Percentiles rank a stretch among this genome's conserved stretches.
Evolutionary conservation across 1,140 invertebrate genomes (phyloP).

Genomic region (Chrysopa pallens): DNA sequence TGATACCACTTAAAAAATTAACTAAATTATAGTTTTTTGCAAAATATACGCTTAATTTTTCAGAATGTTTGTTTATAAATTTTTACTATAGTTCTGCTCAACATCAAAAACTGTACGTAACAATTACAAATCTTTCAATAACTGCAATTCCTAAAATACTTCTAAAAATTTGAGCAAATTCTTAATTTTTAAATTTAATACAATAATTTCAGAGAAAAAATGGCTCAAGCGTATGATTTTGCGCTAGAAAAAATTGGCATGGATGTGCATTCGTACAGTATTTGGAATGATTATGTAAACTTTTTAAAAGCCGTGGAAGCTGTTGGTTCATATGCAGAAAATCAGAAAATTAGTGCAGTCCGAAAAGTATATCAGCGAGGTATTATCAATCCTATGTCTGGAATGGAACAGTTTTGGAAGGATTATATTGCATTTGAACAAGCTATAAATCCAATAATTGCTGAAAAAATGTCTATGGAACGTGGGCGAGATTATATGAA

Average conservation of each 20-base stretch:
- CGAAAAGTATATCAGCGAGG: constrained; percentile 92
- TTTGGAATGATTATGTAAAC: constrained; percentile 96
- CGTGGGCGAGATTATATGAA: constrained; percentile 92
- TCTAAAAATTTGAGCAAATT: no score
- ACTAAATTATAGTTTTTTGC: no score
- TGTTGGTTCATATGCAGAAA: constrained; percentile 95
- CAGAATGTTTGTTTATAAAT: no score
- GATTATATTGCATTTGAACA: constrained; percentile 92
- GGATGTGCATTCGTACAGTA: constrained; percentile 88
- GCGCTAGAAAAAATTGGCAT: constrained; percentile 97
- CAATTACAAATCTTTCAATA: no score
- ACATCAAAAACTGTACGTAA: no score
- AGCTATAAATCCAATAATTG: constrained; percentile 90
- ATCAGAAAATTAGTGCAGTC: constrained; percentile 96
- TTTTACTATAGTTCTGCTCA: no score
- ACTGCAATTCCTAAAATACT: no score
- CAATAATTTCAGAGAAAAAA: constrained; percentile 71
- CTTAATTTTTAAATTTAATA: no score
- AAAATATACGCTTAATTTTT: no score
- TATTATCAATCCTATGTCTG: constrained; percentile 92
- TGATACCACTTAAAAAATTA: no score
- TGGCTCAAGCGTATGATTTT: constrained; percentile 99
- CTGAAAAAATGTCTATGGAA: constrained; percentile 37
- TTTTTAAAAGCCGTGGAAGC: constrained; percentile 97
- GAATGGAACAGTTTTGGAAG: constrained; percentile 96